These are phyloP conservation scores for Ranitomeya imitator DNA, from an alignment of 2,113 vertebrate genomes.

Conservation along the genomic window DNA sequence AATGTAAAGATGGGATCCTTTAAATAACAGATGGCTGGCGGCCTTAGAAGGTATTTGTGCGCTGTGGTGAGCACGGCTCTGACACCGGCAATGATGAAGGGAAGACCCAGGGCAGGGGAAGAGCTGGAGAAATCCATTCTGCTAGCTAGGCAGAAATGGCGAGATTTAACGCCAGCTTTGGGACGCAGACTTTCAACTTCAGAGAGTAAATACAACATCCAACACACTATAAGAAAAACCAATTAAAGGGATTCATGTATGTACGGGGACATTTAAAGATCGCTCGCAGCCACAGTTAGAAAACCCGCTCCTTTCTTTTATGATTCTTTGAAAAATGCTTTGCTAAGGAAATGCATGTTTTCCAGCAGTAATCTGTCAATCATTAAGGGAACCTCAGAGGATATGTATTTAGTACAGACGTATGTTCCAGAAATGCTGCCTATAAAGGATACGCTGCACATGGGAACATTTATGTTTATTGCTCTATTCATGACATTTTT, in stretches of 20 bases:
- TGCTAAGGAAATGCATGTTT: slow-evolving; percentile 42
- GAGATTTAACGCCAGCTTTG: slow-evolving; percentile 46
- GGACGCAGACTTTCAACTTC: slow-evolving; percentile 46
- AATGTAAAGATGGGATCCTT: slow-evolving; percentile 66
- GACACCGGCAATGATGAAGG: neutral
- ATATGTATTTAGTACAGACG: slow-evolving; percentile 25
- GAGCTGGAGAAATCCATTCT: slow-evolving; percentile 4
- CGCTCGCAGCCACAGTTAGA: slow-evolving; percentile 48
- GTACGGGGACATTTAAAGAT: slow-evolving; percentile 48
- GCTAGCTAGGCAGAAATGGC: slow-evolving; percentile 34
- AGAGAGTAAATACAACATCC: slow-evolving; percentile 52
- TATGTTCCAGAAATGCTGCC: slow-evolving; percentile 20
- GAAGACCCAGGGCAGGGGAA: slow-evolving; percentile 16
- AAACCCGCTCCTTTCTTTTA: slow-evolving; percentile 41
- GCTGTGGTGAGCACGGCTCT: neutral
- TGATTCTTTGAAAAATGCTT: slow-evolving; percentile 39
- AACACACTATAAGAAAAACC: slow-evolving; percentile 40
- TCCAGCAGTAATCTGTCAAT: slow-evolving; percentile 43
- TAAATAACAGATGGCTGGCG: slow-evolving; percentile 61
- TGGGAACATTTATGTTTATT: slow-evolving; percentile 34
- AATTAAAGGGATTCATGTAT: slow-evolving; percentile 52
- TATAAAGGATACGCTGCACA: slow-evolving; percentile 10
- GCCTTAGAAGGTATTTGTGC: slow-evolving; percentile 55
- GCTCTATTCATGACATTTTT: neutral
- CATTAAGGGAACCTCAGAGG: slow-evolving; percentile 43